phyloP scores from a whole-genome alignment of 1,140 invertebrate genomes.

The Drosophila rhopaloa region DNA sequence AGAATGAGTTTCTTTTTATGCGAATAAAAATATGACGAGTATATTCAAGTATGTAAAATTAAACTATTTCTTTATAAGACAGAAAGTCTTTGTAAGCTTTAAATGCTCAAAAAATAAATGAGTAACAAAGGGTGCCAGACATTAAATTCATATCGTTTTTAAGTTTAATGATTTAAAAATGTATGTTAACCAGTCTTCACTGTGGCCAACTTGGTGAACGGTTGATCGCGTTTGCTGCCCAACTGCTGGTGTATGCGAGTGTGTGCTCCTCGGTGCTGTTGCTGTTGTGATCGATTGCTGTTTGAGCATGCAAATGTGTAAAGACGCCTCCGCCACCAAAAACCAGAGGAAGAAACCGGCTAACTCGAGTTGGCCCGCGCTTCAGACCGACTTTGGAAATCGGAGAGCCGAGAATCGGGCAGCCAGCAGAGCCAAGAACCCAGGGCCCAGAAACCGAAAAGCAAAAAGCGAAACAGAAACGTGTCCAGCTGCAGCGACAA shows the following conservation, averaged over 20 bases:
- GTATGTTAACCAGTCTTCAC: background rate
- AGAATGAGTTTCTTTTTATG: too few relatives aligned
- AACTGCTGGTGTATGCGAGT: constrained; percentile 47
- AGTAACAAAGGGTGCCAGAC: too few relatives aligned
- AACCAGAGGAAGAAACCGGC: constrained; percentile 50
- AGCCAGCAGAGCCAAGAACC: constrained; percentile 9
- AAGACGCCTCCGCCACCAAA: constrained; percentile 77
- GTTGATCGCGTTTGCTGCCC: constrained; percentile 59
- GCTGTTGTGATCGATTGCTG: constrained; percentile 79
- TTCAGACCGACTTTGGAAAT: constrained; percentile 26
- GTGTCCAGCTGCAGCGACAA: constrained; percentile 68
- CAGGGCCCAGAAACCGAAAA: background rate
- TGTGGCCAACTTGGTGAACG: constrained; percentile 45
- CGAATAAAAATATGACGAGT: too few relatives aligned
- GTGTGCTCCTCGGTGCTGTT: constrained; percentile 53
- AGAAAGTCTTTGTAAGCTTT: too few relatives aligned
- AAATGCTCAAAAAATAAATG: too few relatives aligned
- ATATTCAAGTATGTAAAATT: too few relatives aligned
- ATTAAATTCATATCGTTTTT: too few relatives aligned
- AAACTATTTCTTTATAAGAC: too few relatives aligned
- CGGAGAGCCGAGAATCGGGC: constrained; percentile 5
- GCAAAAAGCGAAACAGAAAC: constrained; percentile 39
- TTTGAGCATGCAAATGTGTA: constrained; percentile 83
- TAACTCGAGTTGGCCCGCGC: constrained; percentile 21
- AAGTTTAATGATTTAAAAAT: background rate